Evolutionary conservation across 1,140 invertebrate species (phyloP).

Genomic region (Melipona quadrifasciata): DNA sequence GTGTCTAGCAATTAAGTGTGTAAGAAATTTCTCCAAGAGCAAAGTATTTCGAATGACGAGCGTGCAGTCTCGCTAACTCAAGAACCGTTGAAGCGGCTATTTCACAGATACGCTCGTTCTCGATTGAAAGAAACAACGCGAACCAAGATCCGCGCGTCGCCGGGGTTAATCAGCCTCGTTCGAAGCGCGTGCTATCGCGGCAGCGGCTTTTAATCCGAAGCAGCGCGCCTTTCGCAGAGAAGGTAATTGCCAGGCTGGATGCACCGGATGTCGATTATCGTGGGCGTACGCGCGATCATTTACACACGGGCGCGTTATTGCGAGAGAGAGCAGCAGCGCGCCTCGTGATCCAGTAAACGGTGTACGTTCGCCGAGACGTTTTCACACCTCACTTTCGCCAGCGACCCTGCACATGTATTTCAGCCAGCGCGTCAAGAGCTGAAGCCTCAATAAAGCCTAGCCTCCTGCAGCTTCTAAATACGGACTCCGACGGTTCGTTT

Average conservation of each 20-base stretch:
- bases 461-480: slow-evolving; percentile 9
- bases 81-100: no score
- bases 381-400: slow-evolving; percentile 20
- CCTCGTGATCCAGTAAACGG: slow-evolving; percentile 17
- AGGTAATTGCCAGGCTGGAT: slow-evolving; percentile 35
- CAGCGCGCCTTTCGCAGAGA: background rate
- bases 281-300: slow-evolving; percentile 41
- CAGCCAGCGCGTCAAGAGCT: background rate
- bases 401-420: slow-evolving; percentile 8
- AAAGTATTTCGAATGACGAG: no score
- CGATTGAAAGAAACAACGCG: no score
- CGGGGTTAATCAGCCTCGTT: background rate
- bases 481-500: slow-evolving; percentile 17
- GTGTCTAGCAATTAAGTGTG: no score
- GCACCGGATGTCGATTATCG: slow-evolving; percentile 50
- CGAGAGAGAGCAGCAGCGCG: background rate
- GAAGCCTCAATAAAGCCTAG: background rate
- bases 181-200: background rate
- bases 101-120: no score
- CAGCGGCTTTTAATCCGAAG: background rate
- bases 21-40: no score
- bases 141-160: no score
- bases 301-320: slow-evolving; percentile 30
- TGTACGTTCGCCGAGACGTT: background rate
- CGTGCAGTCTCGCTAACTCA: no score